Evolutionary conservation across 2,113 vertebrate species (phyloP).

Genomic region (Illadopsis cleaveri): DNA sequence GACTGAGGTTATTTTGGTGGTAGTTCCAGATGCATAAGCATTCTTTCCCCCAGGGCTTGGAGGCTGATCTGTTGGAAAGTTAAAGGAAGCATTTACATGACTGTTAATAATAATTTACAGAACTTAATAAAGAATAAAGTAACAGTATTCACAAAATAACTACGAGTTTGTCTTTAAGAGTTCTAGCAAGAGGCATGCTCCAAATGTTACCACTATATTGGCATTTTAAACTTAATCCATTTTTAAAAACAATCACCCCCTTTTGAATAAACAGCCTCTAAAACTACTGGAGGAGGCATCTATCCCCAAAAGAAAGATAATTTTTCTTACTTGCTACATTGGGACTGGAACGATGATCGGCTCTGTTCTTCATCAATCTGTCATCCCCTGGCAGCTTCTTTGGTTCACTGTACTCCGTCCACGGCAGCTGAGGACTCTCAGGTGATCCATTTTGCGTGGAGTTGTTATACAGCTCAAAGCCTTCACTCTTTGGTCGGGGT

Average conservation of each 20-base stretch:
- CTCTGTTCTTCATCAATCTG: constrained; percentile 89
- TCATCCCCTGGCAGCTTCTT: constrained; percentile 91
- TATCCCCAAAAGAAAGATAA: not conserved
- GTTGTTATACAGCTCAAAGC: constrained; percentile 94
- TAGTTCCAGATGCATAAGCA: constrained; percentile 83
- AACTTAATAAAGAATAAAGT: not conserved
- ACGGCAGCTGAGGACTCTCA: constrained; percentile 89
- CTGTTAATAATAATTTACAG: not conserved
- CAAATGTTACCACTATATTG: not conserved
- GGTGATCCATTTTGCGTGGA: constrained; percentile 92
- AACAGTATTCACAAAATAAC: not conserved
- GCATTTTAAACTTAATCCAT: not conserved
- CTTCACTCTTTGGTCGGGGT: constrained; percentile 96
- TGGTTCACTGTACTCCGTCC: constrained; percentile 92
- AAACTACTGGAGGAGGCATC: not conserved
- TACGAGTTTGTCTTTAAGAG: not conserved
- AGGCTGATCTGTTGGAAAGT: constrained; percentile 84
- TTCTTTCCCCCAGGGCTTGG: constrained; percentile 90
- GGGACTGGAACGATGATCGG: constrained; percentile 95
- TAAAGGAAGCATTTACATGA: not conserved
- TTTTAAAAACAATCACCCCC: not conserved
- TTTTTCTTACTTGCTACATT: constrained; percentile 93
- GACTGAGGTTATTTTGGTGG: constrained; percentile 95
- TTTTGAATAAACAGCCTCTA: not conserved
- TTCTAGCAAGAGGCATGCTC: not conserved